Percentiles rank a stretch among this genome's conserved stretches.
phyloP scores from a whole-genome alignment of 2,888 invertebrate genomes.

The Pardosa pseudoannulata region DNA sequence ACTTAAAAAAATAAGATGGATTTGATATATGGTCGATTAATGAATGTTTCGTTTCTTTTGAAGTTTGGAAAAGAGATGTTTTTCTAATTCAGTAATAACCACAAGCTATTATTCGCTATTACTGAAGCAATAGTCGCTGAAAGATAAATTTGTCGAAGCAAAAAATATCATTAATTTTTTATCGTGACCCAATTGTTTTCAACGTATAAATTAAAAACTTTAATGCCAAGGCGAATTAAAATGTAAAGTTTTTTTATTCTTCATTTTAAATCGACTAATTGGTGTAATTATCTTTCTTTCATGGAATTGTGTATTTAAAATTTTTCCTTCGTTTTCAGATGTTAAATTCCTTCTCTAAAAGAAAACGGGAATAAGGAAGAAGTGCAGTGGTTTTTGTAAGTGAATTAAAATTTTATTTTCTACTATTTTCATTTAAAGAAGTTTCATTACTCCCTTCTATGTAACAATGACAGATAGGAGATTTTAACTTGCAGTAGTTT shows the following conservation, averaged over 20 bases:
- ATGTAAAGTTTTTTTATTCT: slow-evolving; percentile 22
- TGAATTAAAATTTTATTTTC: slow-evolving; percentile 59
- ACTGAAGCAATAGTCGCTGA: slow-evolving; percentile 31
- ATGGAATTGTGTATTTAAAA: slow-evolving; percentile 21
- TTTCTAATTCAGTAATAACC: slow-evolving; percentile 60
- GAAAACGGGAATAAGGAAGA: slow-evolving; percentile 33
- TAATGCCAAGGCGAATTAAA: slow-evolving; percentile 43
- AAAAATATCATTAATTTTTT: slow-evolving; percentile 44
- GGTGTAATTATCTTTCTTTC: slow-evolving; percentile 60
- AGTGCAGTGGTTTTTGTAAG: slow-evolving; percentile 44
- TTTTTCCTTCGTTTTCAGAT: slow-evolving; percentile 27
- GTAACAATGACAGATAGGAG: slow-evolving; percentile 47
- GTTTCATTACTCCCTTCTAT: slow-evolving; percentile 9
- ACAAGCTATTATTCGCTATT: slow-evolving; percentile 46
- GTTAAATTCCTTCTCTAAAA: slow-evolving; percentile 34
- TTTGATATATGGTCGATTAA: slow-evolving; percentile 53
- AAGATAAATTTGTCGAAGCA: slow-evolving; percentile 43
- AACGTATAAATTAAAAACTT: slow-evolving; percentile 51
- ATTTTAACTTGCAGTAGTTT: slow-evolving; percentile 26
- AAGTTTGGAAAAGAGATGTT: slow-evolving; percentile 25
- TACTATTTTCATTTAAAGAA: slow-evolving; percentile 16
- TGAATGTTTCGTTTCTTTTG: slow-evolving; percentile 27
- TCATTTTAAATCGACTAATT: slow-evolving; percentile 59
- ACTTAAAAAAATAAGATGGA: slow-evolving; percentile 32
- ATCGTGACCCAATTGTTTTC: slow-evolving; percentile 57